Evolutionary conservation across 1,140 invertebrate genomes (phyloP), one percentile per base, ranked within the genome.

Genomic region (Leucophenga varia): DNA sequence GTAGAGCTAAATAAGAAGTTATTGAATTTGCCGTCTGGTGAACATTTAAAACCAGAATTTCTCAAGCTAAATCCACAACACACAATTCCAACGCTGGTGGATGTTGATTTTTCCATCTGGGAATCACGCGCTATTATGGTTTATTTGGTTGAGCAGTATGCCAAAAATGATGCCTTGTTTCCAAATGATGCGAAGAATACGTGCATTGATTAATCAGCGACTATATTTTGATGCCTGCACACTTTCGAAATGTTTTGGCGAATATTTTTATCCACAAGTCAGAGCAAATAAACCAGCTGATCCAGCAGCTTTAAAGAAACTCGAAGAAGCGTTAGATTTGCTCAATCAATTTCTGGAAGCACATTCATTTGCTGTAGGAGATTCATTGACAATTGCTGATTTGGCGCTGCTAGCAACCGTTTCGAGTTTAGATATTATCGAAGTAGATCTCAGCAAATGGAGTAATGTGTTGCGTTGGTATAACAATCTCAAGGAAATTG

Each of bases 351-450:
- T 87, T 69, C 72, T 90, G 7, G 82, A 84, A 13, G 81, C 78
- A 0, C 74, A 82, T 47, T 77, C 80, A 10, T 89, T 80, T 61
- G 81, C 77, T 1, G 86, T 85, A 10, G 86, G 86, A 4, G 76
- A 80, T 44, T 78, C 78, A 31, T 65, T 90, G 2, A 91, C 89
- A 2, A 61, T 91, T n/a, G 90, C 89, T 6, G 89, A 89, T 58
- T 73, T 87, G 12, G 57, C 79, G n/a, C 55, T 88, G 8, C 61
- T 82, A 6, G 76, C 82, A 8, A 78, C 77, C 1, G 76, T 88
- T 10, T 82, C 86, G 6, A 86, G 82, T 42, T 77, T 55, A 41
- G 81, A 90, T 67, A 82, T 79, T 0, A 71, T 82, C 2, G 81
- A 81, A 9, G 82, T 85, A 31, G 80, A 87, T 54, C 61, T 89